Evolutionary conservation across 2,113 vertebrate genomes (phyloP).

Genomic region (Salvelinus sp.): DNA sequence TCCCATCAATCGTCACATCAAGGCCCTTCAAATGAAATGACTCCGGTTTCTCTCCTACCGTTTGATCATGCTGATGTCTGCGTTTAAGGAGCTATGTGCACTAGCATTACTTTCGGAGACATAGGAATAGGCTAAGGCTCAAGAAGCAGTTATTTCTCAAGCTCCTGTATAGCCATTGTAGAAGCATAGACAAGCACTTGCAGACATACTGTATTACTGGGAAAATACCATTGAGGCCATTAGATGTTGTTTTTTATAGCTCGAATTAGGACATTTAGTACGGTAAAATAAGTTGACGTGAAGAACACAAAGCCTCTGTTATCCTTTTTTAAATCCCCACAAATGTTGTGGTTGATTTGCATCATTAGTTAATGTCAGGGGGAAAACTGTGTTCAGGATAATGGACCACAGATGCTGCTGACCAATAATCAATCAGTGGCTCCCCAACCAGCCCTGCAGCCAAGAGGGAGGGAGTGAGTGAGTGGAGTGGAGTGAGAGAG

Average conservation of each 20-base stretch:
- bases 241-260: constrained; percentile 15
- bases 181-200: constrained; percentile 29
- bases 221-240: background rate
- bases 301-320: constrained; percentile 24
- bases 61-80: background rate
- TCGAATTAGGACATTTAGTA: constrained; percentile 12
- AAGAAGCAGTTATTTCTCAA: constrained; percentile 2
- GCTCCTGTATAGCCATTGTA: constrained; percentile 24
- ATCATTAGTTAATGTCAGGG: constrained; percentile 58
- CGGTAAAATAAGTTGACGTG: background rate
- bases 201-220: constrained; percentile 11
- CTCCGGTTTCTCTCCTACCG: background rate
- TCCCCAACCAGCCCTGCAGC: constrained; percentile 29
- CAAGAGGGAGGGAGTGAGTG: constrained; percentile 27
- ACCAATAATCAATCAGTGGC: constrained; percentile 29
- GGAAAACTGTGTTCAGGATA: constrained; percentile 48
- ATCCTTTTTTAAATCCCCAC: constrained; percentile 33
- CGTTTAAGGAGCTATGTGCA: background rate
- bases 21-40: constrained; percentile 8
- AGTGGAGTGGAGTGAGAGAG: constrained; percentile 40
- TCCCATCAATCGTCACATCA: constrained; percentile 29
- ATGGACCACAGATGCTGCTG: constrained; percentile 64
- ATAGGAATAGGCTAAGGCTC: background rate
- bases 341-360: constrained; percentile 48
- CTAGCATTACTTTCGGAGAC: background rate